Evolutionary conservation across 2,888 invertebrate genomes (phyloP), one percentile per base, ranked within the genome.

Genomic region (Acheta domesticus): DNA sequence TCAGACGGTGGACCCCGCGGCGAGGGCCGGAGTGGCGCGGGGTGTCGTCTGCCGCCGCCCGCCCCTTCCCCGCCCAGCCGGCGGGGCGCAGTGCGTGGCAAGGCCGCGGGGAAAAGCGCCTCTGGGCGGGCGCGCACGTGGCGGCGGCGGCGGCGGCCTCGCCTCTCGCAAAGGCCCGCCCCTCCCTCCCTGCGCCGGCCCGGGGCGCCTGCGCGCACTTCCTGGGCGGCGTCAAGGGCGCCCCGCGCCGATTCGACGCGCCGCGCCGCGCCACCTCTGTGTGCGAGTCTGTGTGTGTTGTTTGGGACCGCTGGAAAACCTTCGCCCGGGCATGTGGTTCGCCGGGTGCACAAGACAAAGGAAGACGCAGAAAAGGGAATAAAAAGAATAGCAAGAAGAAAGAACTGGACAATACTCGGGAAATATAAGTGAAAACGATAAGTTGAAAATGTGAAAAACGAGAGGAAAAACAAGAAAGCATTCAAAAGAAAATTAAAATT

Each of bases 221-320:
- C 81, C 81, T 81, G 81, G 81, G 81, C 79, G 81, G 49, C 49
- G 79, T 81, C 81, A 81, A 81, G 81, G 81, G 81, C 80, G 49
- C 36, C n/a, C 36, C 36, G 36, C 36, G 36, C 36, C 0, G 36
- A 36, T 36, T 36, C 36, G 36, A 78, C 49, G 21, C 50, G 78
- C 75, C 73, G 73, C 73, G 48, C 49, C 78, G 74, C 16, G 48
- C 36, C 36, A 36, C 36, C 8, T 12, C n/a, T 62, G 62, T 14
- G 14, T 62, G 62, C 5, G 12, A 3, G 62, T 16, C 12, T 19
- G 62, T 16, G 62, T 62, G 62, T 62, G 62, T 62, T 62, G 62
- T n/a, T 62, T 62, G 4, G 62, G 16, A 19, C n/a, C 5, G 14
- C n/a, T 62, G 14, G 62, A 11, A n/a, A 62, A 19, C 62, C 62